phyloP scores from a whole-genome alignment of 2,797 vertebrate species.

The Takifugu ocellatus region DNA sequence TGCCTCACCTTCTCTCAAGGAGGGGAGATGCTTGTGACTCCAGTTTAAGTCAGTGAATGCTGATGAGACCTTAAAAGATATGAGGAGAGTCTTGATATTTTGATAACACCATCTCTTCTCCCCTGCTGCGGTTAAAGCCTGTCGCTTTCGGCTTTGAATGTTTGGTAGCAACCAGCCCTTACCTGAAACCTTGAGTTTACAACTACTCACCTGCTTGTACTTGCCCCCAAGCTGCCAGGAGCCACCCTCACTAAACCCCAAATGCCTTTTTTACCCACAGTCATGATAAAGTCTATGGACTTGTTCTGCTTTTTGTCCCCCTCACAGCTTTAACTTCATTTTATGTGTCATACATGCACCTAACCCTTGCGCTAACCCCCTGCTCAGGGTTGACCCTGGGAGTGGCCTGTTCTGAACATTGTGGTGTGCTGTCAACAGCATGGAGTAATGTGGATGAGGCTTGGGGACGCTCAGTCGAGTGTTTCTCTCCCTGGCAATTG shows the following conservation, averaged over 20 bases:
- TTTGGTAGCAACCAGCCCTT: constrained; percentile 72
- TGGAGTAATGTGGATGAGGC: constrained; percentile 77
- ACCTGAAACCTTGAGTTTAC: constrained; percentile 70
- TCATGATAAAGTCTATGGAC: constrained; percentile 48
- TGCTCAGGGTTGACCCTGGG: constrained; percentile 58
- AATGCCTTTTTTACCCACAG: constrained; percentile 24
- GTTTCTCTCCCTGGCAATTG: constrained; percentile 47
- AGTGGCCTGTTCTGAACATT: constrained; percentile 74
- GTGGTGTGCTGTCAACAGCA: constrained; percentile 78
- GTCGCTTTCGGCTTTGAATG: constrained; percentile 78
- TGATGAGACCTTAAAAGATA: constrained; percentile 52
- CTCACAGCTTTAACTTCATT: constrained; percentile 67
- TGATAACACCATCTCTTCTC: constrained; percentile 53
- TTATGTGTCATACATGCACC: constrained; percentile 54
- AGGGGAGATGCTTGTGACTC: constrained; percentile 45
- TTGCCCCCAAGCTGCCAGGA: constrained; percentile 57
- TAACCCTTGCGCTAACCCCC: constrained; percentile 36
- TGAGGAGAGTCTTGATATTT: constrained; percentile 53
- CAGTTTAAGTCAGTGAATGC: constrained; percentile 51
- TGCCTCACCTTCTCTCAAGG: constrained; percentile 38
- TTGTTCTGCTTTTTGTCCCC: constrained; percentile 33
- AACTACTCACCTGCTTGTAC: constrained; percentile 66
- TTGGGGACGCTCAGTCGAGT: constrained; percentile 49
- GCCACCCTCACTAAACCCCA: constrained; percentile 33
- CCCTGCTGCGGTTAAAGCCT: constrained; percentile 68